These are phyloP conservation scores for Halichoeres trimaculatus DNA, from an alignment of 2,113 vertebrate genomes.

Conservation along the genomic window DNA sequence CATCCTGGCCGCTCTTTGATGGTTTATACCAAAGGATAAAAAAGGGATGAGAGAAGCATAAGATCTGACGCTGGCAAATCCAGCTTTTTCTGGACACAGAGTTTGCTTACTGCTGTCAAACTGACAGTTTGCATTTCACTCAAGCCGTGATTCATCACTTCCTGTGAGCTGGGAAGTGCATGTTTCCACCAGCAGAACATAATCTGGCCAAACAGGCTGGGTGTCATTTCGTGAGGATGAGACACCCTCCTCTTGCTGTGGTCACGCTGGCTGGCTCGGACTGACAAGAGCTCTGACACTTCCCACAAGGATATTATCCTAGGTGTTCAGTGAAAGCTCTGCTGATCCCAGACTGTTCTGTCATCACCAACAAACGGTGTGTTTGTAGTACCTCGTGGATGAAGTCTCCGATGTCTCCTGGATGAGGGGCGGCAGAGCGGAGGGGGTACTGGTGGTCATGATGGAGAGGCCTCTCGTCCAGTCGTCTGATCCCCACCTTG, in stretches of 20 bases:
- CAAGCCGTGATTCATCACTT: constrained; percentile 39
- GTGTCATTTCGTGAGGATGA: constrained; percentile 7
- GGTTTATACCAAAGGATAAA: constrained; percentile 26
- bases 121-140: constrained; percentile 43
- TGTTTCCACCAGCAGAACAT: not conserved
- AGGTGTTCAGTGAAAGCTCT: not conserved
- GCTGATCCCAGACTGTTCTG: not conserved
- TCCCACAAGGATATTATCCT: not conserved
- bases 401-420: constrained; percentile 97
- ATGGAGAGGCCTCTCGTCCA: constrained; percentile 95
- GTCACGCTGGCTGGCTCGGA: constrained; percentile 7
- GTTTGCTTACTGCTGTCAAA: constrained; percentile 28
- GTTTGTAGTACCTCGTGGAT: constrained; percentile 91
- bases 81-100: constrained; percentile 28
- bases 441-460: constrained; percentile 96
- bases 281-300: not conserved
- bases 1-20: constrained; percentile 42
- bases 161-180: constrained; percentile 23
- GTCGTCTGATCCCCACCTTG: constrained; percentile 93
- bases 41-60: constrained; percentile 28
- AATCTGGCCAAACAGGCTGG: constrained; percentile 12
- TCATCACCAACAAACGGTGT: not conserved
- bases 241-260: not conserved
- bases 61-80: constrained; percentile 39
- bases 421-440: constrained; percentile 94